These are phyloP conservation scores for Coregonus ussuriensis DNA, from an alignment of 2,797 vertebrate genomes.

Conservation along the genomic window DNA sequence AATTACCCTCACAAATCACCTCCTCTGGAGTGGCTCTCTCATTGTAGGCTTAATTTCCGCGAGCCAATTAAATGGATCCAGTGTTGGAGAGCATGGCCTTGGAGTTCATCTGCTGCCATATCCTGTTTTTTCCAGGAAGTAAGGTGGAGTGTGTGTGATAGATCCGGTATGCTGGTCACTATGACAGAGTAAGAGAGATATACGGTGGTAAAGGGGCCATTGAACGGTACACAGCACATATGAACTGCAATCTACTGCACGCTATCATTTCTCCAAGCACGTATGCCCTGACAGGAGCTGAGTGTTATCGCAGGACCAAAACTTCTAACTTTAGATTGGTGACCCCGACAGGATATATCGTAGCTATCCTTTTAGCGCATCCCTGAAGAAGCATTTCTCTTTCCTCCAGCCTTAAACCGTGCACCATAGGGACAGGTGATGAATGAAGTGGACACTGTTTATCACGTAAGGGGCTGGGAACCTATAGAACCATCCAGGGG, in stretches of 20 bases:
- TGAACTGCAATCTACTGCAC: neutral
- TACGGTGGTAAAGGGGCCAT: neutral
- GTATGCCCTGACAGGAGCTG: conserved; percentile 1
- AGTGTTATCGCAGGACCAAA: conserved; percentile 1
- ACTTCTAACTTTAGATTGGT: conserved; percentile 8
- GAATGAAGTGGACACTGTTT: conserved; percentile 35
- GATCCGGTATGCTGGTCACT: too few species aligned
- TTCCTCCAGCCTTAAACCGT: conserved; percentile 4
- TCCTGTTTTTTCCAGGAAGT: conserved; percentile 67
- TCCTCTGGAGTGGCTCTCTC: conserved; percentile 41
- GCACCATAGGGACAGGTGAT: conserved; percentile 47
- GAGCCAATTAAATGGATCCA: conserved; percentile 73
- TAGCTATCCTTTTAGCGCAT: conserved; percentile 44
- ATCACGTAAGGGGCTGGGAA: conserved; percentile 21
- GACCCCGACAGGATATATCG: conserved; percentile 25
- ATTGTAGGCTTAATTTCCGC: conserved; percentile 67
- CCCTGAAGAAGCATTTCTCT: conserved; percentile 30
- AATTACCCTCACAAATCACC: conserved; percentile 68
- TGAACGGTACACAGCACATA: neutral
- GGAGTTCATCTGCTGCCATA: conserved; percentile 68
- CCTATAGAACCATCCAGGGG: conserved; percentile 49
- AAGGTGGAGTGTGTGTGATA: conserved; percentile 23
- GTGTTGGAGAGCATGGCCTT: conserved; percentile 61
- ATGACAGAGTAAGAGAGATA: conserved; percentile 20
- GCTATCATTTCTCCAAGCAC: neutral